Base-by-base conservation (phyloP, 2,113 vertebrate genomes). In the Meriones unguiculatus region DNA sequence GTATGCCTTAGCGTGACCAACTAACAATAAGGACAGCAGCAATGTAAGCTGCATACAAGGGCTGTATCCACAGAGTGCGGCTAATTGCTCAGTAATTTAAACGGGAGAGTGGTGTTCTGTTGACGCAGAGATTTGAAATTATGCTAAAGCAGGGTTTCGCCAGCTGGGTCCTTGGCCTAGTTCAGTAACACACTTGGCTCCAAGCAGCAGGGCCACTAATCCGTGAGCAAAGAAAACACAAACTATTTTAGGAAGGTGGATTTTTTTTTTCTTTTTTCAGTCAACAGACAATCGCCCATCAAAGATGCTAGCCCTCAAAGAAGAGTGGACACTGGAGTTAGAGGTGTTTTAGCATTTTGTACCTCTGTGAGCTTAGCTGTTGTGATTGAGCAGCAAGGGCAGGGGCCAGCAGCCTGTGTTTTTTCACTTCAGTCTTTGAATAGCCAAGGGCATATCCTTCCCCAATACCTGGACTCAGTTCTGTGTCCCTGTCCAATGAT, bases 131-230 rank as follows among this genome's bases (percentile, higher is more conserved):
- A 94, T 97, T 96, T 96, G 57, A 96, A 96, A 96, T 97, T 95
- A 96, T 96, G 98, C 96, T 91, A 91, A 97, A 93, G 65, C 91
- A 97, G 90, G 93, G 50, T 96, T 97, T 97, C 92, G 65, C 96
- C 96, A 96, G 95, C 96, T 97, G 95, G 93, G 94, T 95, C 72
- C 93, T 94, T 84, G 85, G 93, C 95, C 85, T 97, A 0, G 0
- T 91, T 96, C 84, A 87, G 84, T 70, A 94, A 65, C 89, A 69
- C 57, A 78, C 93, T 96, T 94, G 84, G 80, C 84, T 73, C 20
- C 54, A 67, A 70, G 84, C 87, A 93, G 50, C 52, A 65, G 89
- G 94, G 89, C 75, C 69, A n/a, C 76, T 81, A 91, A 94, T 93
- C 86, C 89, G 41, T 2, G 18, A 90, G 59, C 65, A 30, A 73